phyloP scores from a whole-genome alignment of 2,797 vertebrate genomes.

The Chromobotia macracanthus region DNA sequence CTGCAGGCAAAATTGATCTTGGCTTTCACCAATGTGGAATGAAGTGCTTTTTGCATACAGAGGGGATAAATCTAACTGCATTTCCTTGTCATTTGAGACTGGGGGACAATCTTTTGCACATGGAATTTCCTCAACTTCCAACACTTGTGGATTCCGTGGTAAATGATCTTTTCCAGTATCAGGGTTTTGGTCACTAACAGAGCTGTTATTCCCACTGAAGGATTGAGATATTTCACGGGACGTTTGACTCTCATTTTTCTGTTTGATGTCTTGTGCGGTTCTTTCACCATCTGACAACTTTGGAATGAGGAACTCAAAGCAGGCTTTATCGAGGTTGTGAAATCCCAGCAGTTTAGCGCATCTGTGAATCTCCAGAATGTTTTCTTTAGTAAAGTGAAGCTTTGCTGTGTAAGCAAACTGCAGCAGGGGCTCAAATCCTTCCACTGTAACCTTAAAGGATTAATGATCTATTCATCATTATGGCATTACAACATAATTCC shows the following conservation, averaged over 20 bases:
- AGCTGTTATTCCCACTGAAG: no score
- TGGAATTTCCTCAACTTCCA: conserved; percentile 48
- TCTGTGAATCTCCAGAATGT: conserved; percentile 88
- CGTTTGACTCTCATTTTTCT: conserved; percentile 60
- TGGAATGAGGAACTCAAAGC: conserved; percentile 93
- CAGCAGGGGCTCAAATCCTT: conserved; percentile 93
- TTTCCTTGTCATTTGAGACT: conserved; percentile 40
- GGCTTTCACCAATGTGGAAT: conserved; percentile 77
- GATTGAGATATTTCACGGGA: conserved; percentile 48
- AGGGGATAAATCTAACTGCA: conserved; percentile 69
- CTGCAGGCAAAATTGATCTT: conserved; percentile 77
- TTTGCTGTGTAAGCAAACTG: conserved; percentile 96
- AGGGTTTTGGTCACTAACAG: neutral
- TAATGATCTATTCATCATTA: conserved; percentile 16
- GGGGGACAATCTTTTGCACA: conserved; percentile 27
- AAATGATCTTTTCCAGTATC: neutral
- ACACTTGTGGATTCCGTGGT: conserved; percentile 1
- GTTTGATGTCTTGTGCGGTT: conserved; percentile 68
- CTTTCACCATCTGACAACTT: conserved; percentile 82
- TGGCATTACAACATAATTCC: conserved; percentile 20
- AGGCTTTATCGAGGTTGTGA: conserved; percentile 88
- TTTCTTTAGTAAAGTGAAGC: conserved; percentile 92
- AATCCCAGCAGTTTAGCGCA: conserved; percentile 88
- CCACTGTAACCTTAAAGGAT: conserved; percentile 84
- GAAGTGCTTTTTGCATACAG: conserved; percentile 81